Base-by-base conservation (phyloP, 2,797 vertebrate species). In the Knipowitschia caucasica region DNA sequence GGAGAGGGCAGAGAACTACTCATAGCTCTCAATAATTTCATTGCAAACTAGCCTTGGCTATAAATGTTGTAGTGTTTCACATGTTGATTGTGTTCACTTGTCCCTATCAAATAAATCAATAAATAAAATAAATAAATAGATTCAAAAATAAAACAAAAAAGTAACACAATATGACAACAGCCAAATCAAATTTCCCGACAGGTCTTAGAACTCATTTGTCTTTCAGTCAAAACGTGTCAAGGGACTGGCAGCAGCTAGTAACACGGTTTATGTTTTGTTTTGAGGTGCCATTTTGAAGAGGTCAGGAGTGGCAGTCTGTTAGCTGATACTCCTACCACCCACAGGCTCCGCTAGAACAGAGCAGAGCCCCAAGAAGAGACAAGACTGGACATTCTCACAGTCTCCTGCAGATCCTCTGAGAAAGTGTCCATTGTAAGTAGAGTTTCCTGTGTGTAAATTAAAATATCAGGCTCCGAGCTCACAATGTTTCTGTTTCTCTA, bases 371-470 rank as follows among this genome's bases (percentile, higher is more conserved):
- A 54, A 63, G 71, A 71, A 73, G 61, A 36, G 23, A 45, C 17
- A 58, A 62, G 62, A 56, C 62, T 58, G 64, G 49, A 62, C 80
- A 73, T 82, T 50, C 69, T 66, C 50, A 26, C 42, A 73, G 69
- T 52, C 74, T 75, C 77, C 82, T 72, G 62, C 64, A 80, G 79
- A 82, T 77, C 35, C 49, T 67, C 69, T 59, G 74, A 82, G 79
- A 86, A 81, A 76, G 83, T 88, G 82, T 84, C 65, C 84, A 82
- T 81, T 89, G 91, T 91, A 93, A 92, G 86, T 75, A 56, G 86
- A 93, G 89, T 91, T 91, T 90, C 89, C 90, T 87, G 75, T 66
- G 75, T 56, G 80, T 91, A 79, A 86, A 90, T 89, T 86, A 92
- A 91, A 85, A 87, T 84, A 85, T 81, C 76, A 77, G 58, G 63